Base-by-base conservation (phyloP, 2,888 invertebrate genomes). In the Orthosia incerta region DNA sequence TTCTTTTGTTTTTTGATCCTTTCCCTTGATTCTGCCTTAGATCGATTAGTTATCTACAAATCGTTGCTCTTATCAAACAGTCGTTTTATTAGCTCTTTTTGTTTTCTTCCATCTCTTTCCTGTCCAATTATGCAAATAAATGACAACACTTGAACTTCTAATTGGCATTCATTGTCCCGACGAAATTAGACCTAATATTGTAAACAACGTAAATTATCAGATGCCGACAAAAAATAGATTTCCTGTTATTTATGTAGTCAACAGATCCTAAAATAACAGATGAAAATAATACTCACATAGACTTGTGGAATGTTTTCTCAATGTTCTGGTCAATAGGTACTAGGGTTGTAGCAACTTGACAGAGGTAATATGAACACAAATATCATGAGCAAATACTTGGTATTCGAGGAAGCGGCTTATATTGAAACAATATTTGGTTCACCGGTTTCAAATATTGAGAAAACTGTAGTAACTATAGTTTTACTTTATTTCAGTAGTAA, bases 331-430 rank as follows among this genome's bases (percentile, higher is more conserved):
- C 60, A 61, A 50, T 13, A 60, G 1, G 26, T 59, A 71, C 48
- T n/a, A 64, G 46, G 66, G 31, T n/a, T 31, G 57, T 3, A 74
- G 57, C 1, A 57, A 55, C 53, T 74, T 46, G 55, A 74, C 15
- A 60, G 50, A 55, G 1, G 55, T 39, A 64, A 23, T 53, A 60
- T 23, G 65, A 60, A 55, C 16, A 55, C 62, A 77, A 77, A 76
- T 71, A 76, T 71, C 53, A 26, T 13, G 13, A 26, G 20, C 50
- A 59, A 63, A 53, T 39, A 31, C 26, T 71, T 55, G 57, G n/a
- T 56, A 46, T 31, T 51, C 20, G 46, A 57, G 18, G 39, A 51
- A 64, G 31, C 31, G 20, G 60, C 39, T 53, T 26, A 48, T 20
- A 60, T 53, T 57, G 51, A 46, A 76, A 23, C 20, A 53, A 45